A percentile compares a stretch with the other conserved stretches of the same genome.
phyloP scores from a whole-genome alignment of 2,888 invertebrate species.

The Eilema griseolum region DNA sequence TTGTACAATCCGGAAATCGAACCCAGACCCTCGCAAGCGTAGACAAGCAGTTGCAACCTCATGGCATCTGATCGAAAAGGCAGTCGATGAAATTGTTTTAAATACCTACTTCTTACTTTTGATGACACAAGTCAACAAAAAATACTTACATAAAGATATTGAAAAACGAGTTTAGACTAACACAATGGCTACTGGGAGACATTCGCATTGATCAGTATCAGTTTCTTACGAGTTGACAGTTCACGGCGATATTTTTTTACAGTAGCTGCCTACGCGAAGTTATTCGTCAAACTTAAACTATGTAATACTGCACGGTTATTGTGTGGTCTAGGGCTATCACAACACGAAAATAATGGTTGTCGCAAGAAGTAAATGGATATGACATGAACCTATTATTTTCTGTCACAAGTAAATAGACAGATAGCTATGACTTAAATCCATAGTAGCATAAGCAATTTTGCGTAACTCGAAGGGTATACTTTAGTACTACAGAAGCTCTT shows the following conservation, averaged over 20 bases:
- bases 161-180: conserved; percentile 11
- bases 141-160: neutral
- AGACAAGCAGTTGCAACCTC: no score
- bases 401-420: no score
- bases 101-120: no score
- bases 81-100: neutral
- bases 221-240: conserved; percentile 13
- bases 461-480: no score
- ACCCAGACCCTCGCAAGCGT: no score
- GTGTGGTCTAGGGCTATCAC: conserved; percentile 5
- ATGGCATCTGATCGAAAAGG: no score
- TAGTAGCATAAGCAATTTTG: no score
- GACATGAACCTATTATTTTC: no score
- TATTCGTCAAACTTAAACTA: conserved; percentile 9
- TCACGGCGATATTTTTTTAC: conserved; percentile 16
- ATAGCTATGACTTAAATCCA: no score
- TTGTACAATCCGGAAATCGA: no score
- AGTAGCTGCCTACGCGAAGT: conserved; percentile 12
- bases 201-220: conserved; percentile 22
- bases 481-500: no score
- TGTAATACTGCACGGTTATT: conserved; percentile 1
- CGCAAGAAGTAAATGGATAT: no score
- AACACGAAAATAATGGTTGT: neutral
- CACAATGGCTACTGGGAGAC: conserved; percentile 9
- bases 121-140: neutral